Evolutionary conservation across 2,113 vertebrate genomes (phyloP), one percentile per base, ranked within the genome.

Genomic region (Larimichthys crocea): DNA sequence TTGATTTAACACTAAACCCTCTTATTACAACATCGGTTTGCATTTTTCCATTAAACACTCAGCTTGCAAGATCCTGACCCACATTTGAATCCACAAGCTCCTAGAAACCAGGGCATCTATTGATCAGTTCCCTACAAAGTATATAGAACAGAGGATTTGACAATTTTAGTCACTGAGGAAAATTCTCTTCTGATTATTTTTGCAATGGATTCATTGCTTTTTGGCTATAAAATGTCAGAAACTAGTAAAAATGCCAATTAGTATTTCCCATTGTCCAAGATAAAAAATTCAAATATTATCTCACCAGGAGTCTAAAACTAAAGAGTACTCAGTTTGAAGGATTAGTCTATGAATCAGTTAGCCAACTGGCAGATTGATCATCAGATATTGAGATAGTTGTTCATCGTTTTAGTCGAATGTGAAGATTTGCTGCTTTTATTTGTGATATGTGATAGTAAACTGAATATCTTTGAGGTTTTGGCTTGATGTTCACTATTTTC

Each of bases 101-200:
- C 44, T 40, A 9, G 26, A 70, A 67, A 80, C 62, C 11, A 52
- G 20, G 65, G 9, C 29, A 24, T 10, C 15, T 73, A 79, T 85
- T 84, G 61, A 89, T 79, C 48, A 5, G n/a, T 56, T 56, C 63
- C n/a, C 70, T 61, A 46, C 35, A 40, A 9, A 40, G 35, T 40
- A 40, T 40, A 40, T 8, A 40, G 35, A 40, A 40, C 35, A 40
- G 35, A 40, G 29, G 2, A 62, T 16, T 60, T 9, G 22, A 62
- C 10, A 10, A 14, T 14, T 46, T 35, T 15, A 73, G 70, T n/a
- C 3, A 5, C 5, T 15, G 22, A 35, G 35, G 7, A n/a, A 26
- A 59, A 46, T n/a, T 10, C 26, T 67, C 16, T 35, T 31, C 31
- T 35, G 31, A 35, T 35, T 35, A 6, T 35, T 35, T 48, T 17